Percentiles rank a stretch among this genome's conserved stretches.
Conservation (phyloP, 2,113 vertebrate genomes). For the Craseonycteris thonglongyai region DNA sequence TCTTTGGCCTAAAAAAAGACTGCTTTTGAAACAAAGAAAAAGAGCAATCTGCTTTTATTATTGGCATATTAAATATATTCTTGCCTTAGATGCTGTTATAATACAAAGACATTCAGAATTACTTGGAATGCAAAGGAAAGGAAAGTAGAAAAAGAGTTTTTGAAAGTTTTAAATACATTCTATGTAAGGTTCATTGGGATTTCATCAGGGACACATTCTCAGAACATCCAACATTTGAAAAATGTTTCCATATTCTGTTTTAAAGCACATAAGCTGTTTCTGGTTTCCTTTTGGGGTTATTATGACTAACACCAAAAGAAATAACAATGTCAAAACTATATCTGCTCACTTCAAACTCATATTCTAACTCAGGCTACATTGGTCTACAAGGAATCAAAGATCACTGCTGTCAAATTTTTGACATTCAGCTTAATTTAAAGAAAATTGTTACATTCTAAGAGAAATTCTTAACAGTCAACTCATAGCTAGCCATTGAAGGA, state of each 20-base stretch:
- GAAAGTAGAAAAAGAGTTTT: background rate
- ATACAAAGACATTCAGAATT: background rate
- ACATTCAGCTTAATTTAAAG: background rate
- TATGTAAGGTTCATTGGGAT: background rate
- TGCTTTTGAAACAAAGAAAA: background rate
- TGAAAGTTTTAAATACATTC: background rate
- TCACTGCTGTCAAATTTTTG: background rate
- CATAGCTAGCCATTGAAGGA: background rate
- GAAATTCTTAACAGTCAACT: background rate
- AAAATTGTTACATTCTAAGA: slow-evolving; percentile 12
- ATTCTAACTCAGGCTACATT: background rate
- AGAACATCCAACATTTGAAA: background rate
- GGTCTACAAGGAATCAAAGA: background rate
- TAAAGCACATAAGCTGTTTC: background rate
- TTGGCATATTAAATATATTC: background rate
- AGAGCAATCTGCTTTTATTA: background rate
- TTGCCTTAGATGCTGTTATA: background rate
- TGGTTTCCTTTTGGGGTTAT: background rate
- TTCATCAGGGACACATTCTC: background rate
- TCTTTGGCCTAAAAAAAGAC: background rate
- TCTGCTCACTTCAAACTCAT: background rate
- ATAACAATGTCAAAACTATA: background rate
- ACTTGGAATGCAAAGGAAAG: background rate
- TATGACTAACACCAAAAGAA: background rate
- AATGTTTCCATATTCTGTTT: background rate